Evolutionary conservation across 2,113 vertebrate species (phyloP), one percentile per base, ranked within the genome.

Genomic region (Ammodytes marinus): DNA sequence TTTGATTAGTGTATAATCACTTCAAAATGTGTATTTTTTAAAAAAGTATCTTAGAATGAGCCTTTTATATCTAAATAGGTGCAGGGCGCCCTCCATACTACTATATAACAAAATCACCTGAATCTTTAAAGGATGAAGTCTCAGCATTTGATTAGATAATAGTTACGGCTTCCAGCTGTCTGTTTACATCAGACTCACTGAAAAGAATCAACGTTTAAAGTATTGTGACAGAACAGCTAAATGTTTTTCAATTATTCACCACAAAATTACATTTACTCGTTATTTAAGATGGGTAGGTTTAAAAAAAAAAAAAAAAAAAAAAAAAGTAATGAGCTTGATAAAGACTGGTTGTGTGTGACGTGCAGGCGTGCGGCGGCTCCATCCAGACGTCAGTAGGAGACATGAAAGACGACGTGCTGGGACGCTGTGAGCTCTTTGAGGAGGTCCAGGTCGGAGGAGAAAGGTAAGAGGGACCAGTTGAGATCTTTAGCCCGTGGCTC

Each of bases 361-460:
- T 49, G 27, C 87, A 99, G 98, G 98, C 98, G 50, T 99, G 98
- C 0, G 98, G 98, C 0, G 98, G 98, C 69, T 99, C 98, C 71
- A 99, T 99, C 88, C 98, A 99, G 96, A 99, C 97, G 0, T 98
- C 97, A 12, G 97, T 97, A 6, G 93, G 94, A 2, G 82, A 95
- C 19, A 77, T 99, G 79, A 92, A 95, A 0, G 87, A 96, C 0
- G 96, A 98, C 2, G 97, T 99, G 6, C 93, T 99, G 83, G 98
- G 98, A n/a, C 80, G n/a, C 69, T 99, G 98, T 3, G 95, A 96
- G 7, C 77, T 97, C 13, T 99, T 99, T 10, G 98, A 99, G 90
- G 98, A 99, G 90, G 93, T 95, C 14, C 98, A 99, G 92, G 96
- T 99, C 69, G 98, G 98, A 90, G 96, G 98, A 61, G 98, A 99